Percentiles rank a stretch among this genome's conserved stretches.
Evolutionary conservation across 2,113 vertebrate genomes (phyloP).

Genomic region (Zosterops lateralis): DNA sequence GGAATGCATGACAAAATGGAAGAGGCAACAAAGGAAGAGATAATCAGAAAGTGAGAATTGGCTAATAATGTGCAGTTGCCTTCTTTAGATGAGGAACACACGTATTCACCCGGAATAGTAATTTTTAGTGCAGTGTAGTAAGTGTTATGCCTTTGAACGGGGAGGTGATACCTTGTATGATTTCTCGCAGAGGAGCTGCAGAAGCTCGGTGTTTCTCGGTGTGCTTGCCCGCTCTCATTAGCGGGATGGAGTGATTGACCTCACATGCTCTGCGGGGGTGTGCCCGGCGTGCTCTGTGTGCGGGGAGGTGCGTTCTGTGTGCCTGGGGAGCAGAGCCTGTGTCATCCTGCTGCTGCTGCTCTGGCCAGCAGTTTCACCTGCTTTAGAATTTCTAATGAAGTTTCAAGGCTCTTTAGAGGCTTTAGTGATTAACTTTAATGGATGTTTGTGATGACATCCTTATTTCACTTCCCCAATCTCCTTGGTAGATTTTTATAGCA

Average conservation of each 20-base stretch:
- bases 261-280: neutral
- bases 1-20: neutral
- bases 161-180: neutral
- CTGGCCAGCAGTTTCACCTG: neutral
- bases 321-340: neutral
- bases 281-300: neutral
- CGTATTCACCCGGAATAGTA: neutral
- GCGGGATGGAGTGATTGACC: neutral
- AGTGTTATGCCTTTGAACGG: no score
- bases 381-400: neutral
- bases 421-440: neutral
- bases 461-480: neutral
- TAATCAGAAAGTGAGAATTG: neutral
- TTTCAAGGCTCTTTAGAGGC: neutral
- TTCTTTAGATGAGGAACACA: neutral
- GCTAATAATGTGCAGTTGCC: accelerated
- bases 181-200: neutral
- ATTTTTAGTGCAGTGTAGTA: neutral
- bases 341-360: neutral
- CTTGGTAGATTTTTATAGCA: neutral
- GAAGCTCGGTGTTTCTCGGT: neutral
- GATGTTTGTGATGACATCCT: neutral
- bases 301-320: neutral
- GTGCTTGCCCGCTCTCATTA: neutral
- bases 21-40: neutral